Percentiles rank a stretch among this genome's conserved stretches.
Conservation (phyloP, 2,113 vertebrate species). For the Poecile atricapillus region DNA sequence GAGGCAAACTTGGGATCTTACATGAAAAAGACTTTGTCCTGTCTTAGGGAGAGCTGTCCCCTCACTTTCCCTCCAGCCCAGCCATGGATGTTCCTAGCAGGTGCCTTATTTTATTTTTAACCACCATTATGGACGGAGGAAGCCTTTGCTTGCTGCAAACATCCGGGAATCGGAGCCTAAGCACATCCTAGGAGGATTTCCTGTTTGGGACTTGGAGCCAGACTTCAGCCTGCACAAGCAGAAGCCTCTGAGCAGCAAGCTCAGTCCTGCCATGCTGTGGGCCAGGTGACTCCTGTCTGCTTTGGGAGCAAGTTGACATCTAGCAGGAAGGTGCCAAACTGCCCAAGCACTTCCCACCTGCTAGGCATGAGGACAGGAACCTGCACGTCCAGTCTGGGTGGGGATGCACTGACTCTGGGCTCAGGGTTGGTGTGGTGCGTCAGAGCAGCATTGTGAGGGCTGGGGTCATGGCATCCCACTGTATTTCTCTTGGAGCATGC, state of each 20-base stretch:
- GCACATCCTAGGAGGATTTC: constrained; percentile 50
- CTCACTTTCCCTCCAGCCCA: no score
- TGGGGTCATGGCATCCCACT: no score
- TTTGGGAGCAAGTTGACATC: neutral
- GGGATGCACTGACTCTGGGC: neutral
- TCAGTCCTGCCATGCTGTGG: neutral
- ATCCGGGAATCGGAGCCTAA: neutral
- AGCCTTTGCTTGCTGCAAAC: constrained; percentile 10
- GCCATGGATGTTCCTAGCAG: neutral
- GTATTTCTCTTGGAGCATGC: neutral
- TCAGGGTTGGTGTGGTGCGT: neutral
- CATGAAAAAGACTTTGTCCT: neutral
- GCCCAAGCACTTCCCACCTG: neutral
- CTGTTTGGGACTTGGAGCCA: constrained; percentile 7
- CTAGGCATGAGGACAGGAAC: neutral
- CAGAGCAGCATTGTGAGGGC: neutral
- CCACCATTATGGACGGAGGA: neutral
- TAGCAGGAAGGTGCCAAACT: neutral
- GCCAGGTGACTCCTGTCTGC: neutral
- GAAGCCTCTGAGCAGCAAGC: neutral
- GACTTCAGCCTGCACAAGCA: neutral
- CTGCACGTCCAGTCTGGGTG: neutral
- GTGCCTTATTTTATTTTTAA: constrained; percentile 52
- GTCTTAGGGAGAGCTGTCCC: neutral
- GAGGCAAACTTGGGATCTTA: neutral